Evolutionary conservation across 2,113 vertebrate species (phyloP).

Genomic region (Brachyhypopomus gauderio): DNA sequence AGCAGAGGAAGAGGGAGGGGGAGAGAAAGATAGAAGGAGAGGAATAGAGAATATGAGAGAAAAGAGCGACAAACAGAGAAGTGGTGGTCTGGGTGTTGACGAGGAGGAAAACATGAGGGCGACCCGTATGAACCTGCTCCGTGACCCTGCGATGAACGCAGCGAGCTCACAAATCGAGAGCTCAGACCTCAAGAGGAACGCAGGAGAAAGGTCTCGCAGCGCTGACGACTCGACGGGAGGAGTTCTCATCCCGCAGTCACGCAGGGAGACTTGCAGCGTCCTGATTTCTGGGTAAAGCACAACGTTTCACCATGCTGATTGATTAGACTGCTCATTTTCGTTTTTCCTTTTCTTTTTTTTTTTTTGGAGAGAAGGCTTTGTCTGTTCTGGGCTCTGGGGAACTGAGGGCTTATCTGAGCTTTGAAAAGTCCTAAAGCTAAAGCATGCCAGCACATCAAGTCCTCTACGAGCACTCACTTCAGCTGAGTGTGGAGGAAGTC

Average conservation of each 20-base stretch:
- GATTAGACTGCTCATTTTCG: too few relatives aligned
- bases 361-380: background rate
- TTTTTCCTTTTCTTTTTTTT: too few relatives aligned
- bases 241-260: background rate
- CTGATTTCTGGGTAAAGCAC: too few relatives aligned
- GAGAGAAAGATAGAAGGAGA: background rate
- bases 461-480: conserved; percentile 46
- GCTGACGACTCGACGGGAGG: background rate
- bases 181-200: too few relatives aligned
- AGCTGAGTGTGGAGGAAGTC: conserved; percentile 42
- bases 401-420: conserved; percentile 25
- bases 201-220: too few relatives aligned
- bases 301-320: too few relatives aligned
- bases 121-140: background rate
- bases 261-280: background rate
- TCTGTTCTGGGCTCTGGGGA: background rate
- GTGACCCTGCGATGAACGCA: background rate
- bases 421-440: conserved; percentile 40
- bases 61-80: background rate
- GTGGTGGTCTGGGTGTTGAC: background rate
- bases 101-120: background rate
- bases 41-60: background rate
- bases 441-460: conserved; percentile 29
- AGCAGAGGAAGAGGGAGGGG: background rate
- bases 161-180: background rate